A percentile compares a stretch with the other conserved stretches of the same genome.
Conservation (phyloP, 2,113 vertebrate species). For the Channa argus region DNA sequence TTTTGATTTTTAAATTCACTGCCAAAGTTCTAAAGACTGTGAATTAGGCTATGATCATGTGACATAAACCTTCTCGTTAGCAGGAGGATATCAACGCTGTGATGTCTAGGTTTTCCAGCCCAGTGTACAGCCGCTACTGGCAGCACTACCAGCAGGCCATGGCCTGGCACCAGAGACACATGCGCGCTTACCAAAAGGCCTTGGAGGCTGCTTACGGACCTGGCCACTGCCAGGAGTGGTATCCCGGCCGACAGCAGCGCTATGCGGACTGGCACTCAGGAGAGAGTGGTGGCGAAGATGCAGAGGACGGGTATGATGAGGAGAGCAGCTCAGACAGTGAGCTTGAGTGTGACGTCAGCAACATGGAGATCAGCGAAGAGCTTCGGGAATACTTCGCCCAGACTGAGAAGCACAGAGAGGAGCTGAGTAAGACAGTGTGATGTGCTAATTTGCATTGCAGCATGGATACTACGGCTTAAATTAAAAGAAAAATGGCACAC, state of each 20-base stretch:
- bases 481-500: no score
- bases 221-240: slow-evolving; percentile 24
- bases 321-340: slow-evolving; percentile 74
- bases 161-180: slow-evolving; percentile 90
- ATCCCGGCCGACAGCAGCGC: slow-evolving; percentile 26
- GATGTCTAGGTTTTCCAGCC: slow-evolving; percentile 83
- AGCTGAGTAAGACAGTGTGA: slow-evolving; percentile 87
- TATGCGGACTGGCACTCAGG: slow-evolving; percentile 71
- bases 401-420: slow-evolving; percentile 90
- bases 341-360: slow-evolving; percentile 91
- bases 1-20: neutral
- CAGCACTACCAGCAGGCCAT: slow-evolving; percentile 91
- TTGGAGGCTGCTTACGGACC: slow-evolving; percentile 75
- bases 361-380: slow-evolving; percentile 97
- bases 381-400: slow-evolving; percentile 94
- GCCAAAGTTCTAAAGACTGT: no score
- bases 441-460: no score
- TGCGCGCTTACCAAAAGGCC: slow-evolving; percentile 87
- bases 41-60: neutral
- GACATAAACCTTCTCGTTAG: neutral
- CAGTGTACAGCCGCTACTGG: slow-evolving; percentile 90
- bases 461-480: no score
- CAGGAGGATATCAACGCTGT: slow-evolving; percentile 42
- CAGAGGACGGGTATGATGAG: slow-evolving; percentile 63
- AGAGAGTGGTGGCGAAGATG: slow-evolving; percentile 42